A percentile compares a stretch with the other conserved stretches of the same genome.
Evolutionary conservation across 2,797 vertebrate genomes (phyloP).

Genomic region (Prionace glauca): DNA sequence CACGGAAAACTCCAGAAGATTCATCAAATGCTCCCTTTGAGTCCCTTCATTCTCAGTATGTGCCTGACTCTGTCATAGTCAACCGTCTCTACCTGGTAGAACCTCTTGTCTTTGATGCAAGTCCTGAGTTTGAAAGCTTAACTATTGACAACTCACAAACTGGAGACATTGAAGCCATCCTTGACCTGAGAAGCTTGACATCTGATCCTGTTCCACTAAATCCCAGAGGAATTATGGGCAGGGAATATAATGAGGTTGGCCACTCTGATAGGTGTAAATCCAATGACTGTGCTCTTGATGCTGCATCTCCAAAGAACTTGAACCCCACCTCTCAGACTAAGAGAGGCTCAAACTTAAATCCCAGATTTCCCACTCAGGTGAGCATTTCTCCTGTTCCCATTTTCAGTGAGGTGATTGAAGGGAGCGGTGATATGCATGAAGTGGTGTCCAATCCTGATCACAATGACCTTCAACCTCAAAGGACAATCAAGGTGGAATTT

Average conservation of each 20-base stretch:
- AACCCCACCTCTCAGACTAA: neutral
- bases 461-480: neutral
- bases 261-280: neutral
- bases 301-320: neutral
- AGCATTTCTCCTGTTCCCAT: neutral
- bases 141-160: neutral
- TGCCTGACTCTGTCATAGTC: neutral
- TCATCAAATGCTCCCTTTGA: neutral
- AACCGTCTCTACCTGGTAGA: neutral
- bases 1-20: neutral
- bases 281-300: neutral
- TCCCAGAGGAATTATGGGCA: neutral
- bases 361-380: neutral
- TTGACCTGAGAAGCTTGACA: neutral
- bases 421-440: neutral
- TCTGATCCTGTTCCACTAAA: neutral
- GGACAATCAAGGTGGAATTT: neutral
- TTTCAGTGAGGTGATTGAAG: neutral
- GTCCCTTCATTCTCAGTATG: neutral
- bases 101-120: neutral
- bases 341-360: neutral
- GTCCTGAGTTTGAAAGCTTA: conserved; percentile 6
- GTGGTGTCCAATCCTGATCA: neutral
- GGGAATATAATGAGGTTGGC: neutral
- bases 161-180: neutral